Conservation (phyloP, 2,888 invertebrate genomes). For the Torymus texanus region DNA sequence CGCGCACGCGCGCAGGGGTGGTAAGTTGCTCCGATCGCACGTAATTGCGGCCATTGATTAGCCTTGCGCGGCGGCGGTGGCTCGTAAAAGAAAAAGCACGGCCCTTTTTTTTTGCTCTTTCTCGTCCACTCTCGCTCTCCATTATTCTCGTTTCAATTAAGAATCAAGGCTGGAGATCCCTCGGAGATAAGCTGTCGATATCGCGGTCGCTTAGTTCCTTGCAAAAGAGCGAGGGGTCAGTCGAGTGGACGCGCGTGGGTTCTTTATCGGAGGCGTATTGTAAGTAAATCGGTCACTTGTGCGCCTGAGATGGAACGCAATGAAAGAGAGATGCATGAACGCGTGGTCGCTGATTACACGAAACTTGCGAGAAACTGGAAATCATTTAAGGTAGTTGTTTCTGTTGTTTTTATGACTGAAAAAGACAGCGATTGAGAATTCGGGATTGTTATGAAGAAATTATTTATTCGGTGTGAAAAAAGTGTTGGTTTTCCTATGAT, state of each 20-base stretch:
- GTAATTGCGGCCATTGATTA: slow-evolving; percentile 50
- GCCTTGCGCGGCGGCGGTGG: slow-evolving; percentile 24
- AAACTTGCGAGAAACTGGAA: no score
- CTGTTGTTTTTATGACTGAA: no score
- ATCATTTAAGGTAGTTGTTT: no score
- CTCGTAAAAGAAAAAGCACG: slow-evolving; percentile 31
- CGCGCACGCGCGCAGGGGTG: not conserved
- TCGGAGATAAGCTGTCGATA: slow-evolving; percentile 41
- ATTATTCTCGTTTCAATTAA: slow-evolving; percentile 56
- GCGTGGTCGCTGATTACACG: no score
- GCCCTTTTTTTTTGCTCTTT: not conserved
- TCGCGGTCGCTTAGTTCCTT: not conserved
- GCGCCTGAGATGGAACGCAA: slow-evolving; percentile 65
- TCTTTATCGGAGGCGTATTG: slow-evolving; percentile 65
- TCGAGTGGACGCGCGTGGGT: slow-evolving; percentile 50
- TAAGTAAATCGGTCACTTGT: slow-evolving; percentile 73
- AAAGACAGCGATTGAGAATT: no score
- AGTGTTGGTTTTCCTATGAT: no score
- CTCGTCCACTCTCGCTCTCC: slow-evolving; percentile 1
- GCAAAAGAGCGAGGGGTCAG: slow-evolving; percentile 32
- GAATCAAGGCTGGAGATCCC: slow-evolving; percentile 48
- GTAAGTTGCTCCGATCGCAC: slow-evolving; percentile 9
- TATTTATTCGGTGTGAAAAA: no score
- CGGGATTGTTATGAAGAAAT: no score
- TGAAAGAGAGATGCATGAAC: slow-evolving; percentile 58